Base-by-base conservation (phyloP, 1,140 invertebrate species). In the Neuroterus valhalla region DNA sequence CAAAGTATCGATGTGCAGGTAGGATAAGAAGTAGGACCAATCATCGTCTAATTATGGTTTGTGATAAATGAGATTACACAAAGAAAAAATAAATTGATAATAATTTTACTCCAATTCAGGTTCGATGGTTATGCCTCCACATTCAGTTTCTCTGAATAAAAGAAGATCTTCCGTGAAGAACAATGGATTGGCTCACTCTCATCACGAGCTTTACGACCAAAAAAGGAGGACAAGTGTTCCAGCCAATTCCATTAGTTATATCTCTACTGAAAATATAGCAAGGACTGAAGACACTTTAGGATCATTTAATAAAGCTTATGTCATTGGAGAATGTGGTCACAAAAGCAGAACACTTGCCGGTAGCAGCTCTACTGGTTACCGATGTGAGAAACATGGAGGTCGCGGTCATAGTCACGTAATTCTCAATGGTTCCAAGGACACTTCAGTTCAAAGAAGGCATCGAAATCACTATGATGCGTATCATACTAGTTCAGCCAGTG, bases 101-200 rank as follows among this genome's bases (percentile, higher is more conserved):
- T 68, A 46, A 68, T 19, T 38, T 68, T 15, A n/a, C n/a, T n/a
- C n/a, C n/a, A 19, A 69, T 73, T 0, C 55, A 83, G 82, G 73
- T 42, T 76, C 79, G 46, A 43, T 42, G 19, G 72, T 71, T 50
- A 17, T 62, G 23, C 66, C 72, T 19, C 50, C 81, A 3, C 86
- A 87, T 21, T 85, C 84, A 74, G 12, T 84, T 82, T 15, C 71
- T 88, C 17, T 62, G 2, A 62, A 26, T 62, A 85, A 88, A 43
- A 80, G 90, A 55, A 80, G 90, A 75, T 89, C 89, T 21, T 90
- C 89, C 62, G 89, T 86, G 23, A 89, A 88, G 77, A 87, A 82
- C 75, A 85, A 88, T 77, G 85, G 83, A 21, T 76, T 87, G 50
- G 78, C 84, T 1, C 86, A 86, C 43, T 87, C 88, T 12, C 85